Conservation (phyloP, 1,140 invertebrate genomes). For the Drosophila punjabiensis region DNA sequence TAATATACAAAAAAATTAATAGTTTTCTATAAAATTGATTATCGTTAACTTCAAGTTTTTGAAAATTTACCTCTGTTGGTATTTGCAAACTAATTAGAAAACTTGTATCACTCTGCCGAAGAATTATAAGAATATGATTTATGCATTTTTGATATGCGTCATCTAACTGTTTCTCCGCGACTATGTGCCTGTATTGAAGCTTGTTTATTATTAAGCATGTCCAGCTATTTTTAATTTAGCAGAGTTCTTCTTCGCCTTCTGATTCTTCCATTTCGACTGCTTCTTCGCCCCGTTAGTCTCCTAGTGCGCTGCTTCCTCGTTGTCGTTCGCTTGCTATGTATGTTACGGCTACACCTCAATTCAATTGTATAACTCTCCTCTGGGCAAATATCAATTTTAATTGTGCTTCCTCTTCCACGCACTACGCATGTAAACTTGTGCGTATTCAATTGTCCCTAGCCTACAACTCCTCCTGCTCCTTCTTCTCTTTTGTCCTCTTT, state of each 20-base stretch:
- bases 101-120: neutral
- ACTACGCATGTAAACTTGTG: slow-evolving; percentile 81
- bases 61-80: too few species aligned
- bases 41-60: too few species aligned
- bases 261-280: neutral
- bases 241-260: slow-evolving; percentile 3
- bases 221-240: slow-evolving; percentile 49
- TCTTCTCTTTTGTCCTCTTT: slow-evolving; percentile 3
- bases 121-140: slow-evolving; percentile 8
- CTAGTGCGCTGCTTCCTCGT: neutral
- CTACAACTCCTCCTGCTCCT: slow-evolving; percentile 13
- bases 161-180: slow-evolving; percentile 13
- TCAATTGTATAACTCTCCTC: slow-evolving; percentile 59
- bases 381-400: slow-evolving; percentile 77
- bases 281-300: neutral
- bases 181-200: slow-evolving; percentile 8
- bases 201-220: slow-evolving; percentile 38
- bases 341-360: slow-evolving; percentile 52
- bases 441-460: slow-evolving; percentile 71
- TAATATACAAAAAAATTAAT: too few species aligned
- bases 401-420: slow-evolving; percentile 81
- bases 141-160: slow-evolving; percentile 29
- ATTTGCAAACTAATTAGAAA: neutral
- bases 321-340: neutral
- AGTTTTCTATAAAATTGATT: too few species aligned